phyloP scores from a whole-genome alignment of 2,113 vertebrate species.

The Coptodon bakossiorum region DNA sequence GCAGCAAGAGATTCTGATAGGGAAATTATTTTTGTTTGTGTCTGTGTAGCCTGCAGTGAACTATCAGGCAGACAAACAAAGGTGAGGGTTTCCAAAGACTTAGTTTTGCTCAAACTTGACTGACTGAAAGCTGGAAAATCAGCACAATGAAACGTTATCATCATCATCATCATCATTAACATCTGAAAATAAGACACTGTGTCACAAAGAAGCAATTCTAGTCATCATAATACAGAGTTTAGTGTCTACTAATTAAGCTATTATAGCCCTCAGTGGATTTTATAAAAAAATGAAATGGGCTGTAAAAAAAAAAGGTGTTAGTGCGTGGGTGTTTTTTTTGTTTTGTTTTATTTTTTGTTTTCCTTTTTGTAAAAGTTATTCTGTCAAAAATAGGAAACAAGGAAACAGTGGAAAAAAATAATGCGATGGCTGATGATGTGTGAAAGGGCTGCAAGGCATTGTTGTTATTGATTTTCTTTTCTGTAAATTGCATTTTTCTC shows the following conservation, averaged over 20 bases:
- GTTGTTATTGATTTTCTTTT: not conserved
- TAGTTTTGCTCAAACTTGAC: not conserved
- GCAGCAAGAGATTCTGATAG: not conserved
- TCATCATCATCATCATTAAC: not conserved
- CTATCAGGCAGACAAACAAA: not conserved
- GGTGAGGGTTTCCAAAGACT: not conserved
- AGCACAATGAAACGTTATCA: not conserved
- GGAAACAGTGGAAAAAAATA: not conserved
- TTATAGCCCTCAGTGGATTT: not conserved
- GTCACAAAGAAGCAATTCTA: not conserved
- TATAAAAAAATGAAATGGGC: not conserved
- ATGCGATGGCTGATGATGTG: not conserved
- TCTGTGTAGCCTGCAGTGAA: not conserved
- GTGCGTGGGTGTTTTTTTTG: not conserved
- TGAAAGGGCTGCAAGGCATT: not conserved
- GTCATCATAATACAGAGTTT: not conserved
- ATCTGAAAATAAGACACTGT: not conserved
- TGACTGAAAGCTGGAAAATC: not conserved
- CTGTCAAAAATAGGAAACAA: not conserved
- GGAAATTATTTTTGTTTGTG: not conserved
- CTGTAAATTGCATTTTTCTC: not conserved
- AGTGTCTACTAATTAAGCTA: not conserved
- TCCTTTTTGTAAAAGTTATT: not conserved
- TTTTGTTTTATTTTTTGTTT: not conserved
- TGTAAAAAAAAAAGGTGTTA: not conserved